A percentile compares a stretch with the other conserved stretches of the same genome.
Conservation (phyloP, 2,113 vertebrate genomes). For the Stomatorhinus ivindoensis region DNA sequence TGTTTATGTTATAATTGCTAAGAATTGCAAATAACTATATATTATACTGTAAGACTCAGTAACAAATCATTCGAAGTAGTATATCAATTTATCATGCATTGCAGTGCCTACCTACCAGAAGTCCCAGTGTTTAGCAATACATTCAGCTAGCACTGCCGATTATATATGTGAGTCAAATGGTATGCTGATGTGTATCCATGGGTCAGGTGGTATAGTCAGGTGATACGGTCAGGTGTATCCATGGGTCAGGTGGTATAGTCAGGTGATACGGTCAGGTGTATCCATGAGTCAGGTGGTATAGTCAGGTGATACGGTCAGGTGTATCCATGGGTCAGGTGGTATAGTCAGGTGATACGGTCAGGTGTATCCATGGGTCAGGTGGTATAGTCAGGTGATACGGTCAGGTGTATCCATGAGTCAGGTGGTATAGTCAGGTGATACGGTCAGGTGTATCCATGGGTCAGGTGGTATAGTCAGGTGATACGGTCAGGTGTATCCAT, state of each 20-base stretch:
- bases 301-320: too few relatives aligned
- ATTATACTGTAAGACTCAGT: background rate
- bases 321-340: background rate
- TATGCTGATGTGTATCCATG: background rate
- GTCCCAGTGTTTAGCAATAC: background rate
- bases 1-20: background rate
- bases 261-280: background rate
- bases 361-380: background rate
- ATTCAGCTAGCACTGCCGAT: background rate
- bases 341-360: too few relatives aligned
- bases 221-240: background rate
- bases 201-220: background rate
- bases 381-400: background rate
- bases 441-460: too few relatives aligned
- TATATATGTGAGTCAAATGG: background rate
- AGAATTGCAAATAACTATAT: background rate
- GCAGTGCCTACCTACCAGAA: background rate
- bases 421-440: too few relatives aligned
- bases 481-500: background rate
- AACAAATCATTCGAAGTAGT: background rate
- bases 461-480: too few relatives aligned
- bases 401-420: too few relatives aligned
- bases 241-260: too few relatives aligned
- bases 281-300: background rate
- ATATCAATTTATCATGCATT: background rate